A percentile compares a stretch with the other conserved stretches of the same genome.
Evolutionary conservation across 2,113 vertebrate species (phyloP).

Genomic region (Dryoscopus gambensis): DNA sequence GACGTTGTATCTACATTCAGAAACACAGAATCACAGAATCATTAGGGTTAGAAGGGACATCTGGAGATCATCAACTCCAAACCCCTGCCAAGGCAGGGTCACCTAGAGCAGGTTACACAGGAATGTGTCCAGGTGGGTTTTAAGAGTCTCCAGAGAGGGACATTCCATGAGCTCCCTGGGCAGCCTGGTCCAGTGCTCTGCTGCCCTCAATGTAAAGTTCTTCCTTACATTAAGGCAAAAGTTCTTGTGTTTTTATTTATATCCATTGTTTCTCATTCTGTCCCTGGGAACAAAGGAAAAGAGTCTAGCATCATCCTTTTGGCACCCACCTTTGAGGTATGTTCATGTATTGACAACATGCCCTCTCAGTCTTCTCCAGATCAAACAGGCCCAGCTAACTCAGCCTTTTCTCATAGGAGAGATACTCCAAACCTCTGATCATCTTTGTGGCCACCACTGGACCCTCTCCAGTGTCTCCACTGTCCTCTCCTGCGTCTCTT

Average conservation of each 20-base stretch:
- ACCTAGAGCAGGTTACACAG: not conserved
- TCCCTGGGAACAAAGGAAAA: not conserved
- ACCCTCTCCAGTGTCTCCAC: not conserved
- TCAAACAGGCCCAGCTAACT: not conserved
- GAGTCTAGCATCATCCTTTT: not conserved
- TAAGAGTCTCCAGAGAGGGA: not conserved
- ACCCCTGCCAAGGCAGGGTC: not conserved
- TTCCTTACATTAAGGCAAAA: not conserved
- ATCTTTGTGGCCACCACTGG: not conserved
- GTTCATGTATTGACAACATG: not conserved
- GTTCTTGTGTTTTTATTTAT: not conserved
- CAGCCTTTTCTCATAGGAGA: not conserved
- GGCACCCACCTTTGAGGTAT: not conserved
- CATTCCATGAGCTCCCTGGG: accelerated
- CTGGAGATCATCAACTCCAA: not conserved
- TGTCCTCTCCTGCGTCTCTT: not conserved
- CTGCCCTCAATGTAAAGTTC: not conserved
- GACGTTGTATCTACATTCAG: accelerated
- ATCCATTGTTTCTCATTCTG: not conserved
- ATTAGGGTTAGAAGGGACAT: not conserved
- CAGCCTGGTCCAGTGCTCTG: not conserved
- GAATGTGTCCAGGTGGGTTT: not conserved
- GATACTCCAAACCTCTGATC: not conserved
- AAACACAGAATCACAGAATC: not conserved
- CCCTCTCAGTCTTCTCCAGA: not conserved